These are phyloP conservation scores for Anniella stebbinsi DNA, from an alignment of 2,797 vertebrate species.

Conservation along the genomic window DNA sequence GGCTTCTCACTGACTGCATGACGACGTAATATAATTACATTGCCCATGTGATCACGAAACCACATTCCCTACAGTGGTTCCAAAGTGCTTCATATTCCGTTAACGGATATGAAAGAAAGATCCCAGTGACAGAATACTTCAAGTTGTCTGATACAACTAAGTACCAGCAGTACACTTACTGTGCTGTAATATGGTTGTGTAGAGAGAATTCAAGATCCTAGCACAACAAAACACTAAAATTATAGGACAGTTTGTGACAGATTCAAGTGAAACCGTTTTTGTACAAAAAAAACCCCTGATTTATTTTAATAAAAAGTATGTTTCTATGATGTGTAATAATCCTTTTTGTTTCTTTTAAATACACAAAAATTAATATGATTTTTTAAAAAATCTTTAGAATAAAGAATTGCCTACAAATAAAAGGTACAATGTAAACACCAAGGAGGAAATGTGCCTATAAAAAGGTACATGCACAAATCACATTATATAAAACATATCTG, in stretches of 20 bases:
- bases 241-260: fast-evolving
- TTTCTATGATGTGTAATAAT: neutral
- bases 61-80: neutral
- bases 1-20: neutral
- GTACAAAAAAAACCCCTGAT: neutral
- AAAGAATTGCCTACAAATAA: fast-evolving
- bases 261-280: neutral
- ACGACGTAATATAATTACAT: neutral
- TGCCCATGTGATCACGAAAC: neutral
- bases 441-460: neutral
- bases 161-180: neutral
- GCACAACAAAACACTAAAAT: neutral
- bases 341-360: neutral
- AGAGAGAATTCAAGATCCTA: fast-evolving
- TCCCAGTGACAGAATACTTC: neutral
- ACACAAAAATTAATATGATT: neutral
- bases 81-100: neutral
- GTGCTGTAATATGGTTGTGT: neutral
- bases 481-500: neutral
- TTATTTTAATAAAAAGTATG: slow-evolving; percentile 2
- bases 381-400: fast-evolving
- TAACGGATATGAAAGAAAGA: neutral
- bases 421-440: fast-evolving
- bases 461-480: neutral
- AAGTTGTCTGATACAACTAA: neutral